Percentiles rank a stretch among this genome's conserved stretches.
Evolutionary conservation across 92 coral and sea anemone genomes (phyloP).

Genomic region (Galaxea fascicularis): DNA sequence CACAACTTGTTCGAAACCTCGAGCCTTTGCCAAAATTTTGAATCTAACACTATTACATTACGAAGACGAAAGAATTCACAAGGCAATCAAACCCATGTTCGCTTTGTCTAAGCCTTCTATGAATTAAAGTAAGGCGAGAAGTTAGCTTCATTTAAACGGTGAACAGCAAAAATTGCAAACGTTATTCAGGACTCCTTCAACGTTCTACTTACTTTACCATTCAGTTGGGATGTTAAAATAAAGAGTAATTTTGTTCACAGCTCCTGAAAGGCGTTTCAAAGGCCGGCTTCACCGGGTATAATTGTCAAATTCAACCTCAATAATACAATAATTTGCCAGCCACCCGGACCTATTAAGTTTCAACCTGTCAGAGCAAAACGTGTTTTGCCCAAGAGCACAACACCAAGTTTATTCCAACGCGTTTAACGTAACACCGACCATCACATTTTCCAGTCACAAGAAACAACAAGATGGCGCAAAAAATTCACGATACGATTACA

Average conservation of each 20-base stretch:
- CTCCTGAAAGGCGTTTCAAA: not conserved
- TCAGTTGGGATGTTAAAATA: too few species aligned
- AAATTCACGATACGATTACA: not conserved
- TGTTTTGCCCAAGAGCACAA: conserved; percentile 6
- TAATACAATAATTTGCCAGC: not conserved
- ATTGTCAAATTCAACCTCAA: not conserved
- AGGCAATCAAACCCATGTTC: too few species aligned
- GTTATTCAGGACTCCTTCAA: too few species aligned
- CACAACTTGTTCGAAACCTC: too few species aligned
- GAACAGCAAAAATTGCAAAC: too few species aligned
- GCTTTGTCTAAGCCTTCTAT: too few species aligned
- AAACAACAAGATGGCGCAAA: not conserved
- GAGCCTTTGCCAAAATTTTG: too few species aligned
- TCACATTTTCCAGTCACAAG: not conserved
- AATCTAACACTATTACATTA: too few species aligned
- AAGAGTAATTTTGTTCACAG: not conserved
- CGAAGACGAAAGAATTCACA: too few species aligned
- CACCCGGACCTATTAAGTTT: not conserved
- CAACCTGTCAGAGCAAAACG: not conserved
- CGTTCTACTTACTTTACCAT: too few species aligned
- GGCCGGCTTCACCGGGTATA: not conserved
- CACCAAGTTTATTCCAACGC: not conserved
- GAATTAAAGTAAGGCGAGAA: too few species aligned
- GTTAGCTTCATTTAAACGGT: too few species aligned
- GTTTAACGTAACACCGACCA: not conserved